A percentile compares a stretch with the other conserved stretches of the same genome.
Evolutionary conservation across 2,888 invertebrate species (phyloP).

Genomic region (Phyto melanocephala): DNA sequence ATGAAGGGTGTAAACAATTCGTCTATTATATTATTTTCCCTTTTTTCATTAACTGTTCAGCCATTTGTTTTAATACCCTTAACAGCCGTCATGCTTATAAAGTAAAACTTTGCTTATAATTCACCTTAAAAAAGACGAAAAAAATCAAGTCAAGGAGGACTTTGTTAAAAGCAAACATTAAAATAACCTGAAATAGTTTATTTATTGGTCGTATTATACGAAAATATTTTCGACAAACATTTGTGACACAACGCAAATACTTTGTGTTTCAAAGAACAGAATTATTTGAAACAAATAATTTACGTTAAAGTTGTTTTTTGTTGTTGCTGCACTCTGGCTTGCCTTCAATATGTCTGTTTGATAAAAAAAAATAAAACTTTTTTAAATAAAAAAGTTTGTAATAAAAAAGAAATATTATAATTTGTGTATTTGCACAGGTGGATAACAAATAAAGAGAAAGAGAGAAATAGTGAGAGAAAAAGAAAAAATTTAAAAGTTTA

Average conservation of each 20-base stretch:
- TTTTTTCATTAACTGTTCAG: too few species aligned
- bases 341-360: conserved; percentile 30
- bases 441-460: conserved; percentile 10
- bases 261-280: background rate
- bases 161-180: background rate
- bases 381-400: background rate
- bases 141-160: background rate
- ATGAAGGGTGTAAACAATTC: too few species aligned
- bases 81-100: background rate
- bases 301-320: background rate
- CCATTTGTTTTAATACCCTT: background rate
- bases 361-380: background rate
- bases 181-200: background rate
- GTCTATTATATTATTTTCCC: too few species aligned
- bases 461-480: background rate
- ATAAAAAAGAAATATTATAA: conserved; percentile 32
- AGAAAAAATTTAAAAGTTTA: conserved; percentile 1
- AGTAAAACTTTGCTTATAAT: background rate
- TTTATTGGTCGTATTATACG: conserved; percentile 22
- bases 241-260: background rate
- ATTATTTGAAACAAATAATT: conserved; percentile 1
- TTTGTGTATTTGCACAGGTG: conserved; percentile 42
- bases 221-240: background rate
- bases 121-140: background rate
- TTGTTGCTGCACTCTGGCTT: background rate